Evolutionary conservation across 2,888 invertebrate species (phyloP), one percentile per base, ranked within the genome.

Genomic region (Cephalotes varians): DNA sequence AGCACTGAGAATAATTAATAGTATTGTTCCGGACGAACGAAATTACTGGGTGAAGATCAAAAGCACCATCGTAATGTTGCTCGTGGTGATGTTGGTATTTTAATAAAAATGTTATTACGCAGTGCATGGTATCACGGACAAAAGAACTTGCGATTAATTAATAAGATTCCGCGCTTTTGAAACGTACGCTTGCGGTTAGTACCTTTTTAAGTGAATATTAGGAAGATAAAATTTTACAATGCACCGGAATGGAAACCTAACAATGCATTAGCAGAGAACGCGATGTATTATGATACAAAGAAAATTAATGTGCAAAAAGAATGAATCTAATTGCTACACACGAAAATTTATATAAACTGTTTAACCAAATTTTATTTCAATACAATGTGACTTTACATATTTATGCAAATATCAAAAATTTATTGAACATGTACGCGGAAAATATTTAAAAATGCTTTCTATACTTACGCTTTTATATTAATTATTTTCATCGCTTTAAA

Each of bases 91-190:
- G 21, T 54, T 54, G 54, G 69, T 31, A 67, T 67, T 77, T 77
- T 67, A 77, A 77, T 67, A 77, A 67, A 76, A 77, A 37, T 69
- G 31, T 77, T 67, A 65, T 77, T 77, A 69, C 31, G 21, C 21
- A n/a, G 31, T 40, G 40, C 28, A 54, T 49, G 54, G 5, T 31
- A 21, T 54, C 9, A 15, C 31, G 15, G 10, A 73, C 60, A 60
- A 56, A 54, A 21, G 54, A 64, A 44, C 6, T 10, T 3, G 31
- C 77, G 21, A 77, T 56, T 77, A 77, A 77, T 77, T 77, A 65
- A 44, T 54, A 56, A 77, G 76, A 77, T 67, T 65, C 40, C 40
- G 31, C 28, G 37, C 40, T 76, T 54, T 51, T 76, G 25, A 37
- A 64, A 73, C 31, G 40, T 44, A 37, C 31, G 18, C 21, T 74